phyloP scores from a whole-genome alignment of 2,797 vertebrate species.

The Eutrigla gurnardus region DNA sequence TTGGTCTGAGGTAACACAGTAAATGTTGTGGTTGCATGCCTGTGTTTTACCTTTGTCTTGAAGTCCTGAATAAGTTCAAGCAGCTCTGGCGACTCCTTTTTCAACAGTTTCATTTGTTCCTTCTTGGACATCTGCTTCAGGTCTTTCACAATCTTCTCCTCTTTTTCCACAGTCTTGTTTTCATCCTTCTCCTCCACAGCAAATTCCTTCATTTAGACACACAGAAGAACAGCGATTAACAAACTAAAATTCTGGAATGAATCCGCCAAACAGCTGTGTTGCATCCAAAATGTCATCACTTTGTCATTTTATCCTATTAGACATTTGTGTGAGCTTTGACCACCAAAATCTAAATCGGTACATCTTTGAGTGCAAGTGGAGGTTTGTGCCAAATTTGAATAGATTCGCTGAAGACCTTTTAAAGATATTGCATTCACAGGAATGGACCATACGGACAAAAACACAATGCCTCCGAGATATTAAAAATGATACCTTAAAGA shows the following conservation, averaged over 20 bases:
- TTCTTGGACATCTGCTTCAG: slow-evolving; percentile 91
- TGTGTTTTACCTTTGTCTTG: slow-evolving; percentile 85
- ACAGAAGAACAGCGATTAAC: neutral
- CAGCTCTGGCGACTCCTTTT: slow-evolving; percentile 95
- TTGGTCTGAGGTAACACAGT: neutral
- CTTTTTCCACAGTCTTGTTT: slow-evolving; percentile 69
- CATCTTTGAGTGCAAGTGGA: no score
- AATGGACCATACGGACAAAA: no score
- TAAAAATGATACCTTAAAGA: slow-evolving; percentile 83
- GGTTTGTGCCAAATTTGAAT: neutral
- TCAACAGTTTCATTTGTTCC: slow-evolving; percentile 93
- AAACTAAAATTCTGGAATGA: neutral
- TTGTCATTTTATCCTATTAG: neutral
- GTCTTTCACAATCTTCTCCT: slow-evolving; percentile 90
- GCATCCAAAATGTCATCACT: neutral
- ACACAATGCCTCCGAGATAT: neutral
- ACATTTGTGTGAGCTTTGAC: neutral
- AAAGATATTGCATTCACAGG: no score
- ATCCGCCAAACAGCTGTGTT: neutral
- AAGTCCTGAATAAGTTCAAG: slow-evolving; percentile 94
- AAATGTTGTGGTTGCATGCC: neutral
- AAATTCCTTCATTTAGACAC: slow-evolving; percentile 74
- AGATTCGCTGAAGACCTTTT: neutral
- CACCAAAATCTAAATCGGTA: no score
- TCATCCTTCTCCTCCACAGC: slow-evolving; percentile 69